Evolutionary conservation across 2,113 vertebrate genomes (phyloP), one percentile per base, ranked within the genome.

Genomic region (Psophia crepitans): DNA sequence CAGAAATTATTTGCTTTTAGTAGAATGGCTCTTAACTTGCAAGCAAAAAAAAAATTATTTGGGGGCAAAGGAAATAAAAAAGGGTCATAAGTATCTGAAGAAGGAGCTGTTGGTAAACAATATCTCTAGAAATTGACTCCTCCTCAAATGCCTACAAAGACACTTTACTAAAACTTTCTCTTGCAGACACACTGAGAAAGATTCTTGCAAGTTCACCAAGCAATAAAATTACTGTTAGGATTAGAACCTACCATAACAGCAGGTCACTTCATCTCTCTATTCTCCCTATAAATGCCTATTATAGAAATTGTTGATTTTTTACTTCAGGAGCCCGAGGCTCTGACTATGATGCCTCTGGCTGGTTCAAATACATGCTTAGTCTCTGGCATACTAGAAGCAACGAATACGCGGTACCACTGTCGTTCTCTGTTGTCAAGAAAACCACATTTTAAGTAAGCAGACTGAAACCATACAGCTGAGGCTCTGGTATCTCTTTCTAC

Each of bases 1-100:
- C 17, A 70, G 76, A 95, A 97, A 89, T 96, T 83, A 84, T 64
- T 91, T 83, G n/a, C 58, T 94, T 94, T 94, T 90, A 93, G 43
- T 61, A 49, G 61, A 83, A 84, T 41, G 6, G 32, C 44, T 81
- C 21, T 86, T 85, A 65, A 65, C 82, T 87, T 44, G n/a, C 51
- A 89, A 93, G 35, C 6, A 73, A 84, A 93, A 94, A 81, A 0
- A 53, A 90, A 74, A 91, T 88, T 88, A 83, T 88, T 49, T 78
- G 37, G 43, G 87, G 28, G 22, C 71, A 86, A 93, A 91, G 13
- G n/a, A 93, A 83, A 73, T 28, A 46, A 22, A 74, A 56, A 81
- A 80, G 11, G 5, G 41, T 70, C 20, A 0, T 35, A 78, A 61
- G 27, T 46, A 35, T 75, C 24, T 80, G 41, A 79, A 84, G 65